Evolutionary conservation across 2,113 vertebrate genomes (phyloP).

Genomic region (Cheirogaleus medius): DNA sequence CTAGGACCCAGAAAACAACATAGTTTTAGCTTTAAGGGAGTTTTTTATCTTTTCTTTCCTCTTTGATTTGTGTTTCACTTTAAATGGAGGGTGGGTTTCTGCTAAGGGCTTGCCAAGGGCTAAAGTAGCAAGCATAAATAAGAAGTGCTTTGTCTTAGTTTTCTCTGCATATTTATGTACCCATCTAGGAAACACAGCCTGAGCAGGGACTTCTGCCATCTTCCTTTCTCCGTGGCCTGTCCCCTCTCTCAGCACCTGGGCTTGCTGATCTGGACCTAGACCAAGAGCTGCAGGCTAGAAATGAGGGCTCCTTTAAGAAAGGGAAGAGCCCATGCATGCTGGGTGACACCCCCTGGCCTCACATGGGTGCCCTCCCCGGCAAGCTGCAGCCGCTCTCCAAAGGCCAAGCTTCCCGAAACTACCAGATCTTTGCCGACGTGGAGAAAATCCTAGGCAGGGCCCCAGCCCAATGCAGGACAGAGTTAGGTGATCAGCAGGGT

Average conservation of each 20-base stretch:
- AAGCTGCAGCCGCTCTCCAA: conserved; percentile 66
- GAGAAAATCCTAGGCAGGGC: conserved; percentile 67
- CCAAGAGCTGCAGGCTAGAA: conserved; percentile 65
- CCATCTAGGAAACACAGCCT: conserved; percentile 74
- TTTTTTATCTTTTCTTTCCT: background rate
- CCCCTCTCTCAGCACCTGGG: conserved; percentile 32
- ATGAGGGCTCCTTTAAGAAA: conserved; percentile 60
- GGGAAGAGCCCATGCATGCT: background rate
- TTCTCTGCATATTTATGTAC: conserved; percentile 70
- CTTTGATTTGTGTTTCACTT: conserved; percentile 16
- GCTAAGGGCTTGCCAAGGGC: background rate
- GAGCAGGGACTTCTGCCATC: conserved; percentile 75
- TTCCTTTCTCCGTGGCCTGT: conserved; percentile 44
- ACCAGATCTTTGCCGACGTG: conserved; percentile 59
- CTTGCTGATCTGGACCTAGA: conserved; percentile 70
- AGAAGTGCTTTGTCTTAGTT: background rate
- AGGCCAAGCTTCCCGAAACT: conserved; percentile 47
- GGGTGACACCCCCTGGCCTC: background rate
- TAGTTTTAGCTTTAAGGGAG: background rate
- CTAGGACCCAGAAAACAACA: background rate
- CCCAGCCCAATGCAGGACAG: background rate
- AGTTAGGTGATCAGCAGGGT: conserved; percentile 16
- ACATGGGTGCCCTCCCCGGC: conserved; percentile 12
- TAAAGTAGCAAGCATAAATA: background rate
- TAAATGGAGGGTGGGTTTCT: conserved; percentile 43